phyloP scores from a whole-genome alignment of 2,113 vertebrate species.

The Misgurnus anguillicaudatus region DNA sequence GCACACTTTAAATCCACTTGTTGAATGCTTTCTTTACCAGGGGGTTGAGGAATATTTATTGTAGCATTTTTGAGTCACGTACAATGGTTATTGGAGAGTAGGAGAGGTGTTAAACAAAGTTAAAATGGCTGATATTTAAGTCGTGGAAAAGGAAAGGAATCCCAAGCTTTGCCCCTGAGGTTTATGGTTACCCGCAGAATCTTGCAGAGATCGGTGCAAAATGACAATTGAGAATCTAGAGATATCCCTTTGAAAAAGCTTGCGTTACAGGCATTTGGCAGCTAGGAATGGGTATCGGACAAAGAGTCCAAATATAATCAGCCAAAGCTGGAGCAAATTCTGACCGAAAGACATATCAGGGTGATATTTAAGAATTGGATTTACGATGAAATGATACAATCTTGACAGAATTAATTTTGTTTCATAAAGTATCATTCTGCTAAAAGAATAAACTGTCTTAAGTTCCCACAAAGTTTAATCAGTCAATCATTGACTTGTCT shows the following conservation, averaged over 20 bases:
- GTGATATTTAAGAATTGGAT: constrained; percentile 28
- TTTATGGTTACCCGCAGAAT: constrained; percentile 49
- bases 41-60: constrained; percentile 46
- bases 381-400: constrained; percentile 21
- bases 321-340: constrained; percentile 38
- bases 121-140: constrained; percentile 3
- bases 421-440: constrained; percentile 24
- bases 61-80: constrained; percentile 39
- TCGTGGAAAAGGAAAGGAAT: constrained; percentile 48
- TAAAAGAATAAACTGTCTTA: constrained; percentile 21
- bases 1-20: constrained; percentile 50
- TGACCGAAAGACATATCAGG: constrained; percentile 10
- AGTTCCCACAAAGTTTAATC: constrained; percentile 35
- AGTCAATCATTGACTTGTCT: constrained; percentile 37
- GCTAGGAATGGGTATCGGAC: constrained; percentile 11
- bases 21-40: constrained; percentile 48
- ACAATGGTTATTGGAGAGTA: neutral
- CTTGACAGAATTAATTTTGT: constrained; percentile 53
- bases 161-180: neutral
- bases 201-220: constrained; percentile 38
- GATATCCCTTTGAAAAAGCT: constrained; percentile 43
- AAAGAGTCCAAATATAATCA: constrained; percentile 43
- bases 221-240: constrained; percentile 58
- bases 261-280: constrained; percentile 42
- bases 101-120: constrained; percentile 26